Percentiles rank a stretch among this genome's conserved stretches.
Conservation (phyloP, 1,140 invertebrate species). For the Bombyx mandarina region DNA sequence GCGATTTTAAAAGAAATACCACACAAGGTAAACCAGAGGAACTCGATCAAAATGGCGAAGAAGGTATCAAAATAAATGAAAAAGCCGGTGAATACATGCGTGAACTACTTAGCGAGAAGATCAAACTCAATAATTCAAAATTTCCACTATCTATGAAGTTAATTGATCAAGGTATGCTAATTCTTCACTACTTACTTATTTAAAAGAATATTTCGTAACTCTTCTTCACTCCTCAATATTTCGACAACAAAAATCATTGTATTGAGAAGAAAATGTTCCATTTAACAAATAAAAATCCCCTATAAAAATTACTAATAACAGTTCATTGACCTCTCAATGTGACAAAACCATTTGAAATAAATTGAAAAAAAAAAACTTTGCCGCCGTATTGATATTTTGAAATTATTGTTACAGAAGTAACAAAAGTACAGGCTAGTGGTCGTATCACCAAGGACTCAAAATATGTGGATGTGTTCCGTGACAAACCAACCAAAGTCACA, state of each 20-base stretch:
- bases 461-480: slow-evolving; percentile 88
- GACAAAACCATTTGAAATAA: too few relatives aligned
- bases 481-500: slow-evolving; percentile 86
- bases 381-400: too few relatives aligned
- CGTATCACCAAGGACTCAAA: slow-evolving; percentile 74
- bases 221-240: background rate
- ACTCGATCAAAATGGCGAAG: slow-evolving; percentile 68
- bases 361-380: too few relatives aligned
- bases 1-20: slow-evolving; percentile 72
- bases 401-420: slow-evolving; percentile 36
- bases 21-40: slow-evolving; percentile 34
- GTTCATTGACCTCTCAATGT: too few relatives aligned
- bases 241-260: too few relatives aligned
- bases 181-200: background rate
- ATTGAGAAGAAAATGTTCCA: too few relatives aligned
- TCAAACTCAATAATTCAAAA: slow-evolving; percentile 77
- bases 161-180: slow-evolving; percentile 79
- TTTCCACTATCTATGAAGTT: slow-evolving; percentile 79
- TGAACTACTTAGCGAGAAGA: slow-evolving; percentile 82
- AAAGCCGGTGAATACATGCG: slow-evolving; percentile 84
- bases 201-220: background rate
- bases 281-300: too few relatives aligned
- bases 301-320: too few relatives aligned
- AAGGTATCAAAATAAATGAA: slow-evolving; percentile 67
- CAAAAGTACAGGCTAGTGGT: slow-evolving; percentile 43